Evolutionary conservation across 2,113 vertebrate species (phyloP).

Genomic region (Aptenodytes patagonicus): DNA sequence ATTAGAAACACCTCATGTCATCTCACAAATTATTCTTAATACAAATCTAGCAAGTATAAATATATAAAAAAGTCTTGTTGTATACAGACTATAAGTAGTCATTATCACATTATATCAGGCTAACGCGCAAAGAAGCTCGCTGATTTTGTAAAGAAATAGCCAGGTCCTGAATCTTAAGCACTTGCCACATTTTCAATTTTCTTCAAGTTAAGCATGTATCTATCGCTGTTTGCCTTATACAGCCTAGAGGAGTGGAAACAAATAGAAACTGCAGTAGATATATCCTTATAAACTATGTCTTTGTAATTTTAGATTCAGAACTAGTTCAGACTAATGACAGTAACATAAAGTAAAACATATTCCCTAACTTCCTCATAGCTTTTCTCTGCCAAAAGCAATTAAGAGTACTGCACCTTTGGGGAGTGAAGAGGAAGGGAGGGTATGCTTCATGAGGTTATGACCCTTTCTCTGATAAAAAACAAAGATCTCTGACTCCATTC

Average conservation of each 20-base stretch:
- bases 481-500: not conserved
- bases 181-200: not conserved
- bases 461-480: not conserved
- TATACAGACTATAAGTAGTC: not conserved
- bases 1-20: not conserved
- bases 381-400: slow-evolving; percentile 55
- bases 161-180: not conserved
- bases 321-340: slow-evolving; percentile 19
- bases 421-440: slow-evolving; percentile 40
- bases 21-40: fast-evolving
- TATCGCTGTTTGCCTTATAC: not conserved
- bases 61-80: not conserved
- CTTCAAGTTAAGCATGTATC: not conserved
- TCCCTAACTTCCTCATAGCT: slow-evolving; percentile 33
- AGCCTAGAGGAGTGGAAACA: not conserved
- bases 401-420: slow-evolving; percentile 12
- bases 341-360: slow-evolving; percentile 18
- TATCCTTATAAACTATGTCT: not conserved
- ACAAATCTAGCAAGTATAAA: not conserved
- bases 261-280: not conserved
- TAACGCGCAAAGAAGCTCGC: not conserved
- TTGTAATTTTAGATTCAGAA: slow-evolving; percentile 6
- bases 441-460: slow-evolving; percentile 7
- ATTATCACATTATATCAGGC: not conserved
- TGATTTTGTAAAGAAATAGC: not conserved